A percentile compares a stretch with the other conserved stretches of the same genome.
phyloP scores from a whole-genome alignment of 2,888 invertebrate genomes.

The Slavum lentiscoides region DNA sequence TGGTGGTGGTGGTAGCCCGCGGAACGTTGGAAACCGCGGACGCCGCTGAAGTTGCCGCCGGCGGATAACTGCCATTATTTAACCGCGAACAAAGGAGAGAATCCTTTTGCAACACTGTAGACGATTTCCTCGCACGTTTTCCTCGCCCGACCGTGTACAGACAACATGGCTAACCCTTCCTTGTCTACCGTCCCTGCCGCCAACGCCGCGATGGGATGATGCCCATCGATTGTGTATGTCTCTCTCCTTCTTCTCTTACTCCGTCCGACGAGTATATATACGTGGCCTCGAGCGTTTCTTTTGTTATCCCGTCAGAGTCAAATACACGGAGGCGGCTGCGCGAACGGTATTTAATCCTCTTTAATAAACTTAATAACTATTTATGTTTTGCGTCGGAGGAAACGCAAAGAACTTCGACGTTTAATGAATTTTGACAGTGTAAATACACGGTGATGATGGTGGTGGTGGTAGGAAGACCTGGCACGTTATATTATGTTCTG shows the following conservation, averaged over 20 bases:
- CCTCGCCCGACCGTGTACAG: neutral
- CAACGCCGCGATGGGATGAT: no score
- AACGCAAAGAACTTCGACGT: neutral
- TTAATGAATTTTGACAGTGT: constrained; percentile 23
- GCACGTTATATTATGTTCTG: neutral
- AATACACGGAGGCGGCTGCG: constrained; percentile 7
- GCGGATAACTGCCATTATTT: constrained; percentile 43
- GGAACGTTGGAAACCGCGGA: neutral
- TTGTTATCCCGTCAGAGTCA: constrained; percentile 34
- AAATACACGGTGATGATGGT: neutral
- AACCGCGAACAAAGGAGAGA: constrained; percentile 36
- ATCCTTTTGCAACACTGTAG: constrained; percentile 31
- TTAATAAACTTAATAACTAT: constrained; percentile 29
- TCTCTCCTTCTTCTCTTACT: no score
- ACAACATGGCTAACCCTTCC: no score
- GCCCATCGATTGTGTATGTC: no score
- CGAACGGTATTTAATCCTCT: constrained; percentile 31
- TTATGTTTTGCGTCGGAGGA: neutral
- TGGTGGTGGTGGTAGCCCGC: no score
- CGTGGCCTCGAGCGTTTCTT: constrained; percentile 20
- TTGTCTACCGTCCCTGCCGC: no score
- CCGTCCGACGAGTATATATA: no score
- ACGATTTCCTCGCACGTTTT: constrained; percentile 23
- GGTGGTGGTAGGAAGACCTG: neutral
- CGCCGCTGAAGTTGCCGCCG: neutral